These are phyloP conservation scores for Drosophila gaucha DNA, from an alignment of 2,888 invertebrate genomes.

Conservation along the genomic window DNA sequence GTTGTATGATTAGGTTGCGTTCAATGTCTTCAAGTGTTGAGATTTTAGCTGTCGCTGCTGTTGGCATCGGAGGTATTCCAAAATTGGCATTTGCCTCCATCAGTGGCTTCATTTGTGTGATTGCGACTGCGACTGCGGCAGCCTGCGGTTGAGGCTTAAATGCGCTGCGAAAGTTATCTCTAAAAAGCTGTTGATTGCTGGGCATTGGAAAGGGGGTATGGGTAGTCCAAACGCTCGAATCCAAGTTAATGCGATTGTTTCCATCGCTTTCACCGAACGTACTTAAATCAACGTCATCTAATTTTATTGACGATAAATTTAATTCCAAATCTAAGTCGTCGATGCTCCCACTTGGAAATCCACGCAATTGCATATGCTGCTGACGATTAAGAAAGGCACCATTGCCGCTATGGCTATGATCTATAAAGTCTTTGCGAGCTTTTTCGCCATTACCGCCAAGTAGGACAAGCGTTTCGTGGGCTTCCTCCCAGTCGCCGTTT, in stretches of 20 bases:
- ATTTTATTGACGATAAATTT: conserved; percentile 82
- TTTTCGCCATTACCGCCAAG: conserved; percentile 76
- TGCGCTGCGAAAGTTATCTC: conserved; percentile 77
- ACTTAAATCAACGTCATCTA: conserved; percentile 83
- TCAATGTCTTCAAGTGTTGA: conserved; percentile 84
- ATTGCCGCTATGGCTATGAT: conserved; percentile 32
- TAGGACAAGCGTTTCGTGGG: conserved; percentile 89
- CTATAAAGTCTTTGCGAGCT: conserved; percentile 47
- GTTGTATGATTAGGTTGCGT: conserved; percentile 83
- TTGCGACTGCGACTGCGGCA: conserved; percentile 1
- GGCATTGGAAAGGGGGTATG: conserved; percentile 47
- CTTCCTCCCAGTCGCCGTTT: conserved; percentile 90
- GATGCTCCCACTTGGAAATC: conserved; percentile 54
- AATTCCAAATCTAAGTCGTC: conserved; percentile 84
- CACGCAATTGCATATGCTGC: conserved; percentile 14
- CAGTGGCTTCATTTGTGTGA: conserved; percentile 44
- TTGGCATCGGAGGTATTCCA: conserved; percentile 59
- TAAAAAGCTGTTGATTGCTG: conserved; percentile 77
- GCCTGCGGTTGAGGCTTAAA: conserved; percentile 65
- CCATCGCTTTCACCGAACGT: conserved; percentile 80
- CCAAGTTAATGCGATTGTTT: conserved; percentile 74
- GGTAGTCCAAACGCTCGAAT: conserved; percentile 86
- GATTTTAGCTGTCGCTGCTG: conserved; percentile 76
- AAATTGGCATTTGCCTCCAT: conserved; percentile 62
- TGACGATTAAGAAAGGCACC: conserved; percentile 35